Evolutionary conservation across 2,888 invertebrate genomes (phyloP), one percentile per base, ranked within the genome.

Genomic region (Prenolepis imparis): DNA sequence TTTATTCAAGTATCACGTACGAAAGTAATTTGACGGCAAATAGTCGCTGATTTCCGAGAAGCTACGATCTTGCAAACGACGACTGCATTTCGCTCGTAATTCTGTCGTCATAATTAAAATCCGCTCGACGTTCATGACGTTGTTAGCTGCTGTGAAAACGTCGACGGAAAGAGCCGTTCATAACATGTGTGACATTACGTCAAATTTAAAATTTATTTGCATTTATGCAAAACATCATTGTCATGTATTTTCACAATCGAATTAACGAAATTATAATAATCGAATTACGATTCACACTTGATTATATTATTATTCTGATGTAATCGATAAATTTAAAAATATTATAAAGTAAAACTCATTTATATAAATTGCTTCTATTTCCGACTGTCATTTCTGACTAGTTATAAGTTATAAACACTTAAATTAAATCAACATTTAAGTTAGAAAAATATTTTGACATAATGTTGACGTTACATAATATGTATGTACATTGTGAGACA

Each of bases 1-100:
- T 55, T 57, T 41, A 67, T 77, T 67, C 55, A 39, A 39, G 28
- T 77, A 67, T 77, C 55, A 77, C 55, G 66, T 67, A 77, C 55
- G 77, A 77, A 67, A 77, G 77, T 67, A 77, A 77, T 77, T 77
- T 77, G 55, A 39, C 41, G 55, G 55, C 77, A 67, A 57, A 77
- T 77, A 77, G 67, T 28, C 28, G 77, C 55, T 55, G 67, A 66
- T 77, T 67, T 55, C 77, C 67, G 39, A 39, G 67, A 67, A 67
- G 28, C 55, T 77, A 67, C 55, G 41, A 67, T 28, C 77, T 77
- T 55, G 55, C 67, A 48, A 67, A 77, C 28, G 52, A 24, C 52
- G 64, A 64, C n/a, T 52, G 28, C 55, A 77, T 67, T 39, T 77
- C 41, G 41, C 55, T 66, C 28, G 66, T n/a, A 55, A 77, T 77